A percentile compares a stretch with the other conserved stretches of the same genome.
These are phyloP conservation scores for Steinernema khuongi DNA, from an alignment of 1,140 invertebrate genomes.

Conservation along the genomic window DNA sequence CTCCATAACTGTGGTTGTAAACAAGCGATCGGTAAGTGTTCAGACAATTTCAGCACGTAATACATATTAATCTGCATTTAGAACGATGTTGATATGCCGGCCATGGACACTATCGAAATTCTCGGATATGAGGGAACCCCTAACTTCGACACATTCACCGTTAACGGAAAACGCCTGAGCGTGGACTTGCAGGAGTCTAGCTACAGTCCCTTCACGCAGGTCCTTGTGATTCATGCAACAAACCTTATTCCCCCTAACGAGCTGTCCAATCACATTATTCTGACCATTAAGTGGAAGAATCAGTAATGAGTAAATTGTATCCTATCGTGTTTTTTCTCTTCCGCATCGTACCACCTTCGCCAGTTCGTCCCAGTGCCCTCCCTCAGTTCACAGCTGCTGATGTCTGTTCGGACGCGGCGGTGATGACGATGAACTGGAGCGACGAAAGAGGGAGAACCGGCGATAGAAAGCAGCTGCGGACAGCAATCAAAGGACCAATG, in stretches of 20 bases:
- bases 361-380: too few species aligned
- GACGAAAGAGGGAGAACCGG: background rate
- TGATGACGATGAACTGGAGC: background rate
- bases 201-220: constrained; percentile 32
- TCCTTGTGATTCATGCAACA: constrained; percentile 7
- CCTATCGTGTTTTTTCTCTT: background rate
- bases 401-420: too few species aligned
- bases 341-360: background rate
- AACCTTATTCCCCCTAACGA: background rate
- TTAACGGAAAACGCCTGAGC: constrained; percentile 27
- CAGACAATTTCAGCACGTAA: background rate
- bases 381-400: too few species aligned
- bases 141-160: constrained; percentile 27
- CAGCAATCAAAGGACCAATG: background rate
- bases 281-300: background rate
- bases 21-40: background rate
- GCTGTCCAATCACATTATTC: background rate
- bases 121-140: constrained; percentile 30
- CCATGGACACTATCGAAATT: constrained; percentile 32
- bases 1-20: constrained; percentile 16
- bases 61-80: constrained; percentile 13
- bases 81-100: constrained; percentile 23
- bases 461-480: background rate
- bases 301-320: background rate
- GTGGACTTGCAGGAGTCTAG: constrained; percentile 29